phyloP scores from a whole-genome alignment of 2,113 vertebrate species.

The Cygnus buccinator region DNA sequence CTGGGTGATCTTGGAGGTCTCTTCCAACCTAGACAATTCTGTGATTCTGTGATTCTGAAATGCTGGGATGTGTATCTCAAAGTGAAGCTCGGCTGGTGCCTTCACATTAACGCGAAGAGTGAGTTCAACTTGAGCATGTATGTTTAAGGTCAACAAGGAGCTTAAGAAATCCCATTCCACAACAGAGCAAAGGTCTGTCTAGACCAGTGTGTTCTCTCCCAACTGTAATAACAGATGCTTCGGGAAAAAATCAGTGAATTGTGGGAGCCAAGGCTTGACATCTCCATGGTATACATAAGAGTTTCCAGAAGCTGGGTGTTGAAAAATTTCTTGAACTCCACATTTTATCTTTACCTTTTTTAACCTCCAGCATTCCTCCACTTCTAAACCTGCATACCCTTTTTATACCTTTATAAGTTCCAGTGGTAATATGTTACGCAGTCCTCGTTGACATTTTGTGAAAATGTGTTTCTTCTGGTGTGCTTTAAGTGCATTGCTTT shows the following conservation, averaged over 20 bases:
- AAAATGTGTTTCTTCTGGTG: background rate
- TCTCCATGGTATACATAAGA: background rate
- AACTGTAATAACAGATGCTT: background rate
- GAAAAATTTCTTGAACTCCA: background rate
- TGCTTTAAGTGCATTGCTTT: background rate
- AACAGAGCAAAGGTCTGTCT: background rate
- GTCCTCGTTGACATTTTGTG: rapidly evolving
- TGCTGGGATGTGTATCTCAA: background rate
- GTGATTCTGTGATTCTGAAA: too few relatives aligned
- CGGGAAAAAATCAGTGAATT: background rate
- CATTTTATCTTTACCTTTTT: rapidly evolving
- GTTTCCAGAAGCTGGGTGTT: background rate
- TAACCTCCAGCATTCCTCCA: background rate
- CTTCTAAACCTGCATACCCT: background rate
- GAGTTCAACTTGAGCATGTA: background rate
- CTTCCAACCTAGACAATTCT: too few relatives aligned
- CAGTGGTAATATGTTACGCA: background rate
- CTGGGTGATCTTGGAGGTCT: too few relatives aligned
- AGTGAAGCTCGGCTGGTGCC: background rate
- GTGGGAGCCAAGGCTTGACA: background rate
- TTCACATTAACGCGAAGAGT: background rate
- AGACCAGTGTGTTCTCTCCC: background rate
- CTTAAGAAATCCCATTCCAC: background rate
- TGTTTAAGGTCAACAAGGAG: background rate
- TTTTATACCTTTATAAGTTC: background rate